Percentiles rank a stretch among this genome's conserved stretches.
phyloP scores from a whole-genome alignment of 2,888 invertebrate species.

The Tetropium fuscum region DNA sequence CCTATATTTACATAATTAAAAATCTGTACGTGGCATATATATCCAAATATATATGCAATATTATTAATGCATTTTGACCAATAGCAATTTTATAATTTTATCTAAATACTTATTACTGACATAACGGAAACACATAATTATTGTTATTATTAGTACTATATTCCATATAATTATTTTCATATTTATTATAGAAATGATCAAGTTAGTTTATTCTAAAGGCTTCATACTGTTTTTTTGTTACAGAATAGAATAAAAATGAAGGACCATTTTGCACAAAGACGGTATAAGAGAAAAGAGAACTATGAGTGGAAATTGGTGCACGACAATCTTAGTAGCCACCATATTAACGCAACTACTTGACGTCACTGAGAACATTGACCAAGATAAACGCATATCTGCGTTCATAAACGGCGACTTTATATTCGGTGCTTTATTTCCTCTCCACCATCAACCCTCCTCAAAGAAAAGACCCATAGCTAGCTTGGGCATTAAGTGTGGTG shows the following conservation, averaged over 20 bases:
- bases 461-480: conserved; percentile 53
- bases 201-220: background rate
- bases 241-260: conserved; percentile 29
- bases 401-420: conserved; percentile 71
- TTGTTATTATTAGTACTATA: too few relatives aligned
- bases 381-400: conserved; percentile 63
- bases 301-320: conserved; percentile 21
- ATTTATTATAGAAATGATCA: background rate
- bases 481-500: conserved; percentile 64
- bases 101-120: too few relatives aligned
- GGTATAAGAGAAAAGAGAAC: background rate
- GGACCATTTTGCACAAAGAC: background rate
- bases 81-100: too few relatives aligned
- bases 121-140: too few relatives aligned
- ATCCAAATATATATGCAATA: too few relatives aligned
- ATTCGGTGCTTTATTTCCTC: conserved; percentile 70
- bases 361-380: conserved; percentile 16
- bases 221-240: conserved; percentile 16
- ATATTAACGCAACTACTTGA: conserved; percentile 26
- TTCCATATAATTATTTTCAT: too few relatives aligned
- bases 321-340: conserved; percentile 9
- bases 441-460: conserved; percentile 67
- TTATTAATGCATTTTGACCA: too few relatives aligned
- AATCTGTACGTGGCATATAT: too few relatives aligned
- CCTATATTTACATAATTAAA: too few relatives aligned